phyloP scores from a whole-genome alignment of 2,888 invertebrate genomes.

The Dryobotodes eremita region DNA sequence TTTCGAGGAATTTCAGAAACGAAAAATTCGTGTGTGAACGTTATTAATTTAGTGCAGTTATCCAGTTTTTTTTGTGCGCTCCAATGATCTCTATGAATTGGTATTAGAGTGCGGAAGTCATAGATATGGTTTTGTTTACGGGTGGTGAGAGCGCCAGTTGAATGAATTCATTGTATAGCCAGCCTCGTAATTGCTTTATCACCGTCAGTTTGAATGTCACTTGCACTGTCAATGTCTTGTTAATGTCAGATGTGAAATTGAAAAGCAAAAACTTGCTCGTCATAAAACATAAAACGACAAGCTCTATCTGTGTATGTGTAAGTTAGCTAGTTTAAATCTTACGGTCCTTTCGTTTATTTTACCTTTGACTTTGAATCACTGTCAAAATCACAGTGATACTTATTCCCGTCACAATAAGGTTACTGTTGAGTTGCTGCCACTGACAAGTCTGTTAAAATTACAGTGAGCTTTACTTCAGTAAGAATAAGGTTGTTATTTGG shows the following conservation, averaged over 20 bases:
- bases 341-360: background rate
- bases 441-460: background rate
- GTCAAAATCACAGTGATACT: background rate
- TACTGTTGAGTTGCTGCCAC: background rate
- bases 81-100: conserved; percentile 44
- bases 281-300: background rate
- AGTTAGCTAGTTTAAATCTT: background rate
- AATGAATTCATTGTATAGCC: background rate
- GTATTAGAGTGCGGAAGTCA: conserved; percentile 40
- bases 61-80: conserved; percentile 47
- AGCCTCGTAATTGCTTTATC: background rate
- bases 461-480: background rate
- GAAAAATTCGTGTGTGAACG: conserved; percentile 51
- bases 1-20: conserved; percentile 54
- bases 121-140: conserved; percentile 19
- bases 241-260: background rate
- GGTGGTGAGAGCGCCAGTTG: background rate
- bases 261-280: background rate
- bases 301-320: background rate
- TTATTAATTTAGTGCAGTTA: conserved; percentile 59
- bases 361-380: background rate
- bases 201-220: background rate
- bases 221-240: background rate
- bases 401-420: background rate
- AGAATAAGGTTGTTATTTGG: background rate